These are phyloP conservation scores for Neolamprologus ventralis DNA, from an alignment of 2,113 vertebrate genomes.

Conservation along the genomic window DNA sequence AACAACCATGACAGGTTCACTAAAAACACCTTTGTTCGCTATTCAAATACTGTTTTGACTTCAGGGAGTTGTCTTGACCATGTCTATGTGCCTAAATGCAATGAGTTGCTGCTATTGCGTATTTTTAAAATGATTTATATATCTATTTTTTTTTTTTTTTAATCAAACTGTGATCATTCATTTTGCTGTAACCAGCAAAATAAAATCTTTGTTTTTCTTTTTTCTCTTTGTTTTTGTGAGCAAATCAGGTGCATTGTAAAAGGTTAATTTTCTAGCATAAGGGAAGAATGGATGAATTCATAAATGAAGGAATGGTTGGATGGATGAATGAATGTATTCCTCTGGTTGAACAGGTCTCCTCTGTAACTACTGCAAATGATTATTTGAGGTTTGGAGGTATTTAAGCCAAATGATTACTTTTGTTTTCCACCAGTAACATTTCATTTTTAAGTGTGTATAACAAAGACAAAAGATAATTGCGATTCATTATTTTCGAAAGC, in stretches of 20 bases:
- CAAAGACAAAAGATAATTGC: background rate
- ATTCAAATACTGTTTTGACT: background rate
- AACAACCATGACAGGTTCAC: background rate
- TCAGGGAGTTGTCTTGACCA: background rate
- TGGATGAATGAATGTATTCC: background rate
- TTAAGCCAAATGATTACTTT: background rate
- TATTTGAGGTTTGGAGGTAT: background rate
- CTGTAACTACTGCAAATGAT: background rate
- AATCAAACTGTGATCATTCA: background rate
- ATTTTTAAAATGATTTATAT: background rate
- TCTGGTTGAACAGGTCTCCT: background rate
- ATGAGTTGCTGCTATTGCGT: background rate
- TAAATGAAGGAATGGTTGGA: background rate
- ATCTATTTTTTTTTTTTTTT: background rate
- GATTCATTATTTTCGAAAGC: background rate
- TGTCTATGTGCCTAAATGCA: background rate
- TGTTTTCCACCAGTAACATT: background rate
- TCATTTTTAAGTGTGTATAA: background rate
- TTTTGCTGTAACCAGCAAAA: background rate
- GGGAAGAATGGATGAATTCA: background rate
- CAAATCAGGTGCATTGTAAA: background rate
- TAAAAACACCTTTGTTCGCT: background rate
- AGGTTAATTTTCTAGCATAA: background rate
- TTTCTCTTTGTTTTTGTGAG: background rate
- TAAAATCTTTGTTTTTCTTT: background rate